Percentiles rank a stretch among this genome's conserved stretches.
Evolutionary conservation across 1,140 invertebrate species (phyloP).

Genomic region (Panagrolaimus sp.): DNA sequence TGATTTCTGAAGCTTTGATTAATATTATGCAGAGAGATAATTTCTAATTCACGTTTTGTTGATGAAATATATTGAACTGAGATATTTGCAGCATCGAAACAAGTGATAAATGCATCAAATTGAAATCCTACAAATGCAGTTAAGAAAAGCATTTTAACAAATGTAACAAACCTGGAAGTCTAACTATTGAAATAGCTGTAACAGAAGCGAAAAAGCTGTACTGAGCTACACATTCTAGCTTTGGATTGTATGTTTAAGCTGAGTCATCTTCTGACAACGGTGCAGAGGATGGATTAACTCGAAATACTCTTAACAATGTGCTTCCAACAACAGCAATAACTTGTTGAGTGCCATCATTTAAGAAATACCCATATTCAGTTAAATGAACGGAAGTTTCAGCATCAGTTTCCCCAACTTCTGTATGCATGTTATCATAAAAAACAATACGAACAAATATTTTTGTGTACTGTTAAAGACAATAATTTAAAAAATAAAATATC

Average conservation of each 20-base stretch:
- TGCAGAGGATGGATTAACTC: constrained; percentile 65
- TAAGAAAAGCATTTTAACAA: neutral
- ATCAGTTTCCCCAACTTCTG: constrained; percentile 53
- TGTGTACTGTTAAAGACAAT: too few species aligned
- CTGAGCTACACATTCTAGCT: constrained; percentile 1
- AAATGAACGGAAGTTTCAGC: constrained; percentile 85
- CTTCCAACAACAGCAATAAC: constrained; percentile 85
- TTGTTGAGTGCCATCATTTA: constrained; percentile 80
- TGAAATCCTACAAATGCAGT: neutral
- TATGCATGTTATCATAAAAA: too few species aligned
- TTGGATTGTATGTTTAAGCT: too few species aligned
- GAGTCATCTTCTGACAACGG: too few species aligned
- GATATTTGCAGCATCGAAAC: neutral
- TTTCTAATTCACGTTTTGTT: constrained; percentile 4
- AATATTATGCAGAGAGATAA: constrained; percentile 4
- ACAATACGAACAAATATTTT: too few species aligned
- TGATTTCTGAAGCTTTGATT: neutral
- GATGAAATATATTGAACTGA: neutral
- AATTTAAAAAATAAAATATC: too few species aligned
- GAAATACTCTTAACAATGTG: constrained; percentile 82
- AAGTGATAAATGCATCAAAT: neutral
- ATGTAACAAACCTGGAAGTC: constrained; percentile 4
- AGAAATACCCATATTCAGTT: constrained; percentile 86
- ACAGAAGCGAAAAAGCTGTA: constrained; percentile 3
- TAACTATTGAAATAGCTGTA: neutral